Conservation (phyloP, 2,888 invertebrate species). For the Labia minor region DNA sequence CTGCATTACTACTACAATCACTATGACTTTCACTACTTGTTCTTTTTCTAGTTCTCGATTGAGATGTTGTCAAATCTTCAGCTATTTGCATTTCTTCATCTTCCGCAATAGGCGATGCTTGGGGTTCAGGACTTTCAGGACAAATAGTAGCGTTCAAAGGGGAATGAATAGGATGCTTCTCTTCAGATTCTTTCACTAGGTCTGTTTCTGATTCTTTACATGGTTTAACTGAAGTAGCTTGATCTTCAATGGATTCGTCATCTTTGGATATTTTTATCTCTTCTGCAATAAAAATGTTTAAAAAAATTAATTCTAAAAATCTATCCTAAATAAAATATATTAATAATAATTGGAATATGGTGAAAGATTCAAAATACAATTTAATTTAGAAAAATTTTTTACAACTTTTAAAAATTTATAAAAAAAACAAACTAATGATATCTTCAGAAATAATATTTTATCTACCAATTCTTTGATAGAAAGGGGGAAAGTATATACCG, state of each 20-base stretch:
- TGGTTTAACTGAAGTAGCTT: neutral
- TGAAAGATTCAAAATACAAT: too few species aligned
- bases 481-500: too few species aligned
- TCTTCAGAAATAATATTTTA: too few species aligned
- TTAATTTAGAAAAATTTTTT: too few species aligned
- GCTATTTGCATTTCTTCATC: neutral
- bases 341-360: too few species aligned
- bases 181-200: neutral
- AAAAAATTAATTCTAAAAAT: too few species aligned
- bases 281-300: neutral
- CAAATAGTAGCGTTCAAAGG: neutral
- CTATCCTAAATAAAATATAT: too few species aligned
- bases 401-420: too few species aligned
- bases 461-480: too few species aligned
- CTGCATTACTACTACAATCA: slow-evolving; percentile 21
- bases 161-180: neutral
- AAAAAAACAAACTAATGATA: too few species aligned
- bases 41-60: slow-evolving; percentile 13
- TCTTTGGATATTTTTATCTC: neutral
- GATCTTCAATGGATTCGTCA: neutral
- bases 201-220: neutral
- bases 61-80: neutral
- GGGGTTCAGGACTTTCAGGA: neutral
- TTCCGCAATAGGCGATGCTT: neutral
- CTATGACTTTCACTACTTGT: slow-evolving; percentile 24